Conservation (phyloP, 2,797 vertebrate species). For the Coregonus ussuriensis region DNA sequence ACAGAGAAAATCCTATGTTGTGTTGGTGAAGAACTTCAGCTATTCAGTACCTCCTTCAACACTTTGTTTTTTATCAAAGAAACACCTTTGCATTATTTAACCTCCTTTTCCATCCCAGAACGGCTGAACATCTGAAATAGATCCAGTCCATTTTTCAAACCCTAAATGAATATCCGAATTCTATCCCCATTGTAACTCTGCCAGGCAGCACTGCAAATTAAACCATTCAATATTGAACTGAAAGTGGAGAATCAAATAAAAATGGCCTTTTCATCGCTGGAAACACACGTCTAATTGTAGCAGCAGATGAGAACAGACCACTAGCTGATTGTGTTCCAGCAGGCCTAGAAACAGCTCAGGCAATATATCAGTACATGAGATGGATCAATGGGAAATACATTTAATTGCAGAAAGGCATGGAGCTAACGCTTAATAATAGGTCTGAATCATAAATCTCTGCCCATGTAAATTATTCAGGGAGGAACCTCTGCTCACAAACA, state of each 20-base stretch:
- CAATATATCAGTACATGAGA: conserved; percentile 58
- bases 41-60: not conserved
- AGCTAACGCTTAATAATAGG: conserved; percentile 51
- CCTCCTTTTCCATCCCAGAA: too few relatives aligned
- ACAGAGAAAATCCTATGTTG: not conserved
- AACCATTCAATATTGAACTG: not conserved
- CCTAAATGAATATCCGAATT: not conserved
- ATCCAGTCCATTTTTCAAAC: not conserved
- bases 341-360: conserved; percentile 47
- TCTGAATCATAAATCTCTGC: conserved; percentile 44
- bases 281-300: conserved; percentile 6
- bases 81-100: too few relatives aligned
- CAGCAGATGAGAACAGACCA: conserved; percentile 24
- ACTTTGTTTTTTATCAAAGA: not conserved
- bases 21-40: not conserved
- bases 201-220: conserved; percentile 6
- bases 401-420: conserved; percentile 63
- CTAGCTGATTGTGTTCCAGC: conserved; percentile 20
- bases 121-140: conserved; percentile 4
- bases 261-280: not conserved
- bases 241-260: not conserved
- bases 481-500: conserved; percentile 42
- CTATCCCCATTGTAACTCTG: not conserved
- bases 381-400: conserved; percentile 71
- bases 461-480: conserved; percentile 62